Evolutionary conservation across 2,888 invertebrate species (phyloP).

Genomic region (Omphaloscelis lunosa): DNA sequence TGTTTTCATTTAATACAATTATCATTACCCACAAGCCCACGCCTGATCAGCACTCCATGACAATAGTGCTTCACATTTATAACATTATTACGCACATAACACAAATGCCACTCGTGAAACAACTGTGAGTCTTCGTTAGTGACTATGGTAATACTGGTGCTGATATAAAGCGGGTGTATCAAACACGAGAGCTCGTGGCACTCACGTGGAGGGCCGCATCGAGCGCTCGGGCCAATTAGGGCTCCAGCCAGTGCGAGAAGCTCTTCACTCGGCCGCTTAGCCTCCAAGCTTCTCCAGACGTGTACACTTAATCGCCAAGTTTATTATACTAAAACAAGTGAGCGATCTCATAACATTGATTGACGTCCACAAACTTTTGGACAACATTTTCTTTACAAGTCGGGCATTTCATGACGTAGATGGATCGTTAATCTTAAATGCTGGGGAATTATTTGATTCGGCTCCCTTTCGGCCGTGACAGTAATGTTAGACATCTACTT

Average conservation of each 20-base stretch:
- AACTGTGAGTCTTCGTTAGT: constrained; percentile 42
- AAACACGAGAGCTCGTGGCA: constrained; percentile 60
- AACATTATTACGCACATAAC: constrained; percentile 27
- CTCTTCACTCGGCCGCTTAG: constrained; percentile 69
- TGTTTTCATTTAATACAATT: not conserved
- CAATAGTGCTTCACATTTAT: constrained; percentile 29
- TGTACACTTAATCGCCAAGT: constrained; percentile 60
- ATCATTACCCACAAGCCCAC: not conserved
- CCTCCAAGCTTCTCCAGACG: constrained; percentile 54
- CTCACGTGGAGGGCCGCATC: constrained; percentile 66
- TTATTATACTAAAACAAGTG: constrained; percentile 56
- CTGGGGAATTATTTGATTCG: constrained; percentile 34
- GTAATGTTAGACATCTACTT: constrained; percentile 31
- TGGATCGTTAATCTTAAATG: constrained; percentile 39
- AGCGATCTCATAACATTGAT: constrained; percentile 38
- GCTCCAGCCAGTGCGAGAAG: constrained; percentile 59
- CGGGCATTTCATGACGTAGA: constrained; percentile 22
- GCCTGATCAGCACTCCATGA: not conserved
- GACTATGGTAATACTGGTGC: constrained; percentile 35
- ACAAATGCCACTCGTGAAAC: constrained; percentile 40
- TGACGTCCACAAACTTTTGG: constrained; percentile 26
- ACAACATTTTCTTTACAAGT: constrained; percentile 31
- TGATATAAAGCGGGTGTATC: constrained; percentile 63
- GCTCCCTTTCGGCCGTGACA: constrained; percentile 18
- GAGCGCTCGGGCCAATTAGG: constrained; percentile 73